Evolutionary conservation across 2,113 vertebrate genomes (phyloP).

Genomic region (Datnioides undecimradiatus): DNA sequence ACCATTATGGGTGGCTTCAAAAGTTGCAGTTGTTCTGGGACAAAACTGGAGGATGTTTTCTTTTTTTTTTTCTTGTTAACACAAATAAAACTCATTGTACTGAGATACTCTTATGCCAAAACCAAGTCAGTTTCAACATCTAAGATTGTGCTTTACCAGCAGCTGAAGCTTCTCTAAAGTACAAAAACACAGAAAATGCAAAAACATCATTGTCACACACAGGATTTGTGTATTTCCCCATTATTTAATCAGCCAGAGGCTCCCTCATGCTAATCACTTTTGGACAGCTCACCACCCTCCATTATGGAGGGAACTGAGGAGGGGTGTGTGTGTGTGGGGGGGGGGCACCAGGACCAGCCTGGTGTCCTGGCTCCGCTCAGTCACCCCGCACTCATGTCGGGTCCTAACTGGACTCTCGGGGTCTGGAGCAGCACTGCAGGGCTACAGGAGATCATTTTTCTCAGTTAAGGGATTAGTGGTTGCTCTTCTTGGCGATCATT

Average conservation of each 20-base stretch:
- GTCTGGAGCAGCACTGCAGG: conserved; percentile 61
- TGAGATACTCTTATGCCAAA: neutral
- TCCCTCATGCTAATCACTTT: conserved; percentile 72
- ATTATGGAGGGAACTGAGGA: conserved; percentile 30
- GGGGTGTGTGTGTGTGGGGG: too few relatives aligned
- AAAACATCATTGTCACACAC: conserved; percentile 1
- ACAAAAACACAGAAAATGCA: conserved; percentile 4
- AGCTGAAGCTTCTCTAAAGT: conserved; percentile 14
- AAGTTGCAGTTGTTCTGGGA: neutral
- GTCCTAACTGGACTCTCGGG: conserved; percentile 71
- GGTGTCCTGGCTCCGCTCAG: conserved; percentile 56
- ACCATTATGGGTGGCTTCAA: neutral
- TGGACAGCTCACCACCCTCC: conserved; percentile 50
- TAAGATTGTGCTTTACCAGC: conserved; percentile 8
- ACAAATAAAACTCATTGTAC: conserved; percentile 47
- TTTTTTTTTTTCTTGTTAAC: conserved; percentile 25
- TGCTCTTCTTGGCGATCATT: conserved; percentile 78
- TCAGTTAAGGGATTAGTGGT: conserved; percentile 81
- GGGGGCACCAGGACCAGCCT: conserved; percentile 28
- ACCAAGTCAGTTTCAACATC: neutral
- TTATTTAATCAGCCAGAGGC: conserved; percentile 62
- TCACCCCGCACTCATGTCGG: conserved; percentile 38
- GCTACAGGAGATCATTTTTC: conserved; percentile 78
- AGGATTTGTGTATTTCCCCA: conserved; percentile 28
- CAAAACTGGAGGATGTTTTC: conserved; percentile 11